Base-by-base conservation (phyloP, 2,797 vertebrate species). In the Malurus leucopterus region DNA sequence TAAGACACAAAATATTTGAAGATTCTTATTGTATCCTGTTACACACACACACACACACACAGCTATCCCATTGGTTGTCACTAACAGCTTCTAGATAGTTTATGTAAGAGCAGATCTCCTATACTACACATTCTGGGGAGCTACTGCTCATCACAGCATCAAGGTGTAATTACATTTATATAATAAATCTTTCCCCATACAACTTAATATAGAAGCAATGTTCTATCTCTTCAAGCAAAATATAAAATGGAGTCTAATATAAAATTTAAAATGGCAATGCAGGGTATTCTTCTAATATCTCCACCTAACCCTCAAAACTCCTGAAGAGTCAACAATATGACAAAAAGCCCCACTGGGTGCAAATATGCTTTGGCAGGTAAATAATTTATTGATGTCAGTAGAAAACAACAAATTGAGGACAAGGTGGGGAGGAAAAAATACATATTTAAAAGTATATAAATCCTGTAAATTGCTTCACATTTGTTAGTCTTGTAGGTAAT, bases 1-100 rank as follows among this genome's bases (percentile, higher is more conserved):
- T 27, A 46, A 46, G 17, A 43, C n/a, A 79, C 23, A 38, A 43
- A 71, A 13, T 24, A 55, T 14, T 3, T 65, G 43, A 30, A 50
- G 19, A n/a, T 21, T 6, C 32, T 62, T 30, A 19, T 2, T 43
- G 20, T 26, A 10, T 29, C 54, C 41, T 0, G 0, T 47, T 3
- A 68, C 15, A 41, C 13, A 57, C 13, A 44, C 12, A 57, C 13
- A 44, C 12, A 34, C 7, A 38, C 6, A 38, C 2, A 47, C 0
- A 44, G 22, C 43, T 6, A 36, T 11, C 40, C 36, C 67, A 2
- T 0, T 55, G 41, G 8, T 13, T n/a, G 10, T 8, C 44, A 57
- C 16, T 54, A 22, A 70, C 15, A 70, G 53, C 23, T 67, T 59
- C 61, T 34, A 34, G 29, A 21, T 5, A 50, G 30, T 59, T 86